These are phyloP conservation scores for Staurois parvus DNA, from an alignment of 2,797 vertebrate species.

Conservation along the genomic window DNA sequence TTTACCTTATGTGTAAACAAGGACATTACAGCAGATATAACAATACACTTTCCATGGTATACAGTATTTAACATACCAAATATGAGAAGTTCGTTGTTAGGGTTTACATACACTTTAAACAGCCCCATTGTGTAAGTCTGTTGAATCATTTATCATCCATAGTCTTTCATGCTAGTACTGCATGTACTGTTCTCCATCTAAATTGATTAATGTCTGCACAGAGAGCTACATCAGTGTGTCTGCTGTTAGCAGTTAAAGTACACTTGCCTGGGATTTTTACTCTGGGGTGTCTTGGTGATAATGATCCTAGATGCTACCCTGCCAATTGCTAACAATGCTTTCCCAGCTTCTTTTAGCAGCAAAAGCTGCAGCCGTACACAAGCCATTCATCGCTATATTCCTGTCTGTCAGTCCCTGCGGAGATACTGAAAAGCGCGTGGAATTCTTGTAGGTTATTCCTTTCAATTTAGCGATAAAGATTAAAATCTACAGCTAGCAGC, in stretches of 20 bases:
- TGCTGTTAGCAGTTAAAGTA: constrained; percentile 2
- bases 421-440: constrained; percentile 12
- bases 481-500: not conserved
- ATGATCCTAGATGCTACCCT: not conserved
- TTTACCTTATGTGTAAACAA: no score
- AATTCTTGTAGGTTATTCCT: constrained; percentile 48
- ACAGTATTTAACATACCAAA: no score
- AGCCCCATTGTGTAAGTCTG: not conserved
- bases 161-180: not conserved
- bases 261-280: constrained; percentile 25
- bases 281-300: constrained; percentile 3
- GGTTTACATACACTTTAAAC: not conserved
- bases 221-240: constrained; percentile 32
- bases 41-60: not conserved
- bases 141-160: not conserved
- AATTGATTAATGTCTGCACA: constrained; percentile 6
- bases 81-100: not conserved
- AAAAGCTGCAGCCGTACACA: constrained; percentile 15
- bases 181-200: not conserved
- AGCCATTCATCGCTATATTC: constrained; percentile 26
- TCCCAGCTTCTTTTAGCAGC: constrained; percentile 16
- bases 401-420: constrained; percentile 30
- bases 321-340: constrained; percentile 19
- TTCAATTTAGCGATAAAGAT: constrained; percentile 17
- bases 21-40: not conserved